Evolutionary conservation across 37 sponge, comb jelly and placozoan species (phyloP), one percentile per base, ranked within the genome.

Genomic region (Cladorhizidae sp.): DNA sequence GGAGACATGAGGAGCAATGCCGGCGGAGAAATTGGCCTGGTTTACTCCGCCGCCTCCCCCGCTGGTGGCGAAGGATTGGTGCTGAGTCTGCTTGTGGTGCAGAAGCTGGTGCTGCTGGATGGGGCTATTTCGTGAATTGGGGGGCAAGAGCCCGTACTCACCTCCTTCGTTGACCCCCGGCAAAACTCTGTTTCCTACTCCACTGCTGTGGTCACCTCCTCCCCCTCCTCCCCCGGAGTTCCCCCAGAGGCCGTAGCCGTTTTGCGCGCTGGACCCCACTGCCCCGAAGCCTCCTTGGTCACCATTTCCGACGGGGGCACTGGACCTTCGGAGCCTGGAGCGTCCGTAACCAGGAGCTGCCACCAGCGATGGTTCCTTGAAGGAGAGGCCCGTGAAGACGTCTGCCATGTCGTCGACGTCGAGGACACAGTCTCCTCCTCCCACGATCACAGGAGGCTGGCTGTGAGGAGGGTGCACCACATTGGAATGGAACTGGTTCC

Each of bases 371-470:
- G 76, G 70, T 0, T 80, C 77, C 36, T 76, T 81, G 49, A 87
- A 29, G 6, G 81, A 43, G 23, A 87, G 70, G 8, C 81, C 75
- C 25, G 23, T 62, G 72, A 87, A 81, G 20, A 87, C 88, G 36
- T 87, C 88, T 11, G 81, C 69, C 25, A 87, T 57, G 21, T 87
- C 88, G 43, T 87, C 88, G 0, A 72, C 87, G 36, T 42, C 23
- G 26, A 51, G 61, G 54, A 40, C 12, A 3, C 25, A 3, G 6
- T 28, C 14, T 6, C 15, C 62, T 6, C 62, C 62, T 45, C 72
- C 72, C 7, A 1, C 72, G 25, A 23, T 35, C 12, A 67, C 36
- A 1, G 7, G 40, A 37, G 29, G 54, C 11, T 22, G 61, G 49
- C 49, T 3, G 33, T 73, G 63, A 28, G 1, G 68, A 21, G 64